Percentiles rank a stretch among this genome's conserved stretches.
Conservation (phyloP, 2,113 vertebrate genomes). For the Cettia cetti region DNA sequence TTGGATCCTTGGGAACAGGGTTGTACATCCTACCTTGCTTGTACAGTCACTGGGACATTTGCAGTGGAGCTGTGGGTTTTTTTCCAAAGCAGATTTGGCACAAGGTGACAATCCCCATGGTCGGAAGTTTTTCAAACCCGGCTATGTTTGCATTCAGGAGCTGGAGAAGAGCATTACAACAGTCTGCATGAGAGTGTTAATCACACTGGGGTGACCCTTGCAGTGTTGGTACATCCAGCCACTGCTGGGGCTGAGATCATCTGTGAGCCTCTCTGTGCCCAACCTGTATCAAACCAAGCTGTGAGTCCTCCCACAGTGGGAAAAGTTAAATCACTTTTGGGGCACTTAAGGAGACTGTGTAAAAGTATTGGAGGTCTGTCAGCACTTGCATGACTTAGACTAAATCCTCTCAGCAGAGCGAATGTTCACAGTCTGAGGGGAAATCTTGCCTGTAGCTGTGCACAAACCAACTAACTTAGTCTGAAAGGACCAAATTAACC, state of each 20-base stretch:
- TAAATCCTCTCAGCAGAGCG: not conserved
- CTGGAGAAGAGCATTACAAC: not conserved
- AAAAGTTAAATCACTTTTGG: not conserved
- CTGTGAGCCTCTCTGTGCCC: rapidly evolving
- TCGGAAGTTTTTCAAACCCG: not conserved
- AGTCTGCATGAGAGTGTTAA: not conserved
- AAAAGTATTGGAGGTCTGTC: constrained; percentile 7
- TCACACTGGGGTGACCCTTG: not conserved
- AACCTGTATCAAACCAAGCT: rapidly evolving
- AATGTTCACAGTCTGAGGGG: constrained; percentile 3
- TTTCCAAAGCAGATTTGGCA: not conserved
- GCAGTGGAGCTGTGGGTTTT: not conserved
- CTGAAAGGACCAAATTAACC: constrained; percentile 64
- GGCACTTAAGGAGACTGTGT: not conserved
- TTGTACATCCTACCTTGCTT: not conserved
- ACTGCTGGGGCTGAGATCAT: not conserved
- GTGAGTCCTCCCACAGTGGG: not conserved
- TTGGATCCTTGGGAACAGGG: not conserved
- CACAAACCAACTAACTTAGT: constrained; percentile 17
- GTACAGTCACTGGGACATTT: rapidly evolving
- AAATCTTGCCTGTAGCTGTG: constrained; percentile 41
- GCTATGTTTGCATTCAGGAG: not conserved
- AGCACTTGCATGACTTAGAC: constrained; percentile 10
- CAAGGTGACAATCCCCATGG: rapidly evolving
- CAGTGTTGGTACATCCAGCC: not conserved